Conservation (phyloP, 2,113 vertebrate species). For the Brienomyrus brachyistius region DNA sequence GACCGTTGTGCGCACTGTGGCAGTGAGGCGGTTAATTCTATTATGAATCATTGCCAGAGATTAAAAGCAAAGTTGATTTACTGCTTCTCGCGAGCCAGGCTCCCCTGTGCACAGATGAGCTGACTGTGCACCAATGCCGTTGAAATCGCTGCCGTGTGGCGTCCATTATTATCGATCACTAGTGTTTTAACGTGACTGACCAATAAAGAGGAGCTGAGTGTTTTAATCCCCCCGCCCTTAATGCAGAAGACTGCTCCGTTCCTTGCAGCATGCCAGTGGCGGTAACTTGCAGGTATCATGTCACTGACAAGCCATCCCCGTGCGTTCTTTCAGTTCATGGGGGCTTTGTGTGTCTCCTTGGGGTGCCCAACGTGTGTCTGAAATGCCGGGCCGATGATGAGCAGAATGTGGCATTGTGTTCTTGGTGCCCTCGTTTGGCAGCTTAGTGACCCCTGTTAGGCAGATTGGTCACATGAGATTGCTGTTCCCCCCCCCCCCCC, state of each 20-base stretch:
- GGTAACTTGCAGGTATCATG: neutral
- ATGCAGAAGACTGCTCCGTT: neutral
- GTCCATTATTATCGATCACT: constrained; percentile 36
- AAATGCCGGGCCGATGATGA: neutral
- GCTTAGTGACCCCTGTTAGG: neutral
- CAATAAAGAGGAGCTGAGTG: constrained; percentile 31
- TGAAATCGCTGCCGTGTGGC: neutral
- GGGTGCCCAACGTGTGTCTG: neutral
- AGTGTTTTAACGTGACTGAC: constrained; percentile 34
- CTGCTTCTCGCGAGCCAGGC: constrained; percentile 31
- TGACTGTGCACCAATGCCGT: constrained; percentile 29
- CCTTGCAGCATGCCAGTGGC: neutral
- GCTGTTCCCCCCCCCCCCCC: neutral
- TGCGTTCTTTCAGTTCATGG: neutral
- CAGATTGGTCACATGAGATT: neutral
- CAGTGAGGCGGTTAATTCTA: constrained; percentile 42
- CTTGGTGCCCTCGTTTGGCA: neutral
- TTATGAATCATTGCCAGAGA: constrained; percentile 55
- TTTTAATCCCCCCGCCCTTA: constrained; percentile 25
- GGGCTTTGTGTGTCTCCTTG: constrained; percentile 12
- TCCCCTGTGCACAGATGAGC: constrained; percentile 25
- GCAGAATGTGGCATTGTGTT: neutral
- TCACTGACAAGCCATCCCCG: neutral
- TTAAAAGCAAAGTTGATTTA: constrained; percentile 61
- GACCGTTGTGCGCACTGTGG: neutral